A percentile compares a stretch with the other conserved stretches of the same genome.
Conservation (phyloP, 2,888 invertebrate species). For the Agriopis marginaria region DNA sequence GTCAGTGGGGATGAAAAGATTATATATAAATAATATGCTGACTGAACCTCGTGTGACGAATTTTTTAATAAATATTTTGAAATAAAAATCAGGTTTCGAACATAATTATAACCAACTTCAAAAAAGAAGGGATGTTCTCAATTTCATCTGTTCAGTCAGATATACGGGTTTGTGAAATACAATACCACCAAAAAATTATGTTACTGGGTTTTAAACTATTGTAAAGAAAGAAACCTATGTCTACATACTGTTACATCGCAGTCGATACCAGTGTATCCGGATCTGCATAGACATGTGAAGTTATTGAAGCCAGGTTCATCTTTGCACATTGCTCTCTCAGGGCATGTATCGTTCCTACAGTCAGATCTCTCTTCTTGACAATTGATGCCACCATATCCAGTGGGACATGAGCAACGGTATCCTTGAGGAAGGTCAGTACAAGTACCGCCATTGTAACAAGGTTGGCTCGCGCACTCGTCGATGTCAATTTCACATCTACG, state of each 20-base stretch:
- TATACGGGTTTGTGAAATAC: too few relatives aligned
- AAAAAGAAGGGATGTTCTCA: too few relatives aligned
- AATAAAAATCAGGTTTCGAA: too few relatives aligned
- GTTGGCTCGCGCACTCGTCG: conserved; percentile 97
- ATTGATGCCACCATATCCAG: conserved; percentile 96
- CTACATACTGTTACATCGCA: conserved; percentile 93
- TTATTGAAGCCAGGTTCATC: conserved; percentile 96
- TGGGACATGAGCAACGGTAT: conserved; percentile 94
- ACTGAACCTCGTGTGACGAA: too few relatives aligned
- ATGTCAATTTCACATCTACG: conserved; percentile 97
- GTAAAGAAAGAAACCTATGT: too few relatives aligned
- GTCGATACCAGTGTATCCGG: conserved; percentile 97
- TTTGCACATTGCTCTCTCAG: conserved; percentile 98
- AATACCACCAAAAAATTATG: too few relatives aligned
- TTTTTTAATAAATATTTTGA: too few relatives aligned
- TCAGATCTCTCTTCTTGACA: conserved; percentile 97
- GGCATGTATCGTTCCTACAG: conserved; percentile 95
- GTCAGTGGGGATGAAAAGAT: too few relatives aligned
- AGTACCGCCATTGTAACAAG: conserved; percentile 96
- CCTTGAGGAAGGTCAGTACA: conserved; percentile 97
- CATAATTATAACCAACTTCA: too few relatives aligned
- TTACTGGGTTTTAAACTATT: too few relatives aligned
- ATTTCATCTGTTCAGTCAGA: too few relatives aligned
- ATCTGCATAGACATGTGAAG: conserved; percentile 96
- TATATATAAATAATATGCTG: too few relatives aligned